Evolutionary conservation across 2,113 vertebrate species (phyloP).

Genomic region (Hepsetus odoe): DNA sequence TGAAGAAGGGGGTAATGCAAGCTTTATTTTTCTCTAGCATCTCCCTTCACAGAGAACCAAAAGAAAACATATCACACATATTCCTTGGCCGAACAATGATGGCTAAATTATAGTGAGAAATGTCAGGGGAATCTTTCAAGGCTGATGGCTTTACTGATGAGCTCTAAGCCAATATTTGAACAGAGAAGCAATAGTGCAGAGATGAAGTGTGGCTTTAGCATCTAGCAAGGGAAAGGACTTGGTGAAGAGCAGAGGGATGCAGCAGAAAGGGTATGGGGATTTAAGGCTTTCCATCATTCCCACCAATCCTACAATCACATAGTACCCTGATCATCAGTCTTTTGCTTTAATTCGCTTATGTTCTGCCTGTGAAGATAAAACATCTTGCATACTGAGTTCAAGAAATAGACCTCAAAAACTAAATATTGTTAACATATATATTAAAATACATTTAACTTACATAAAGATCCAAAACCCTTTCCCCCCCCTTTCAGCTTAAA

Average conservation of each 20-base stretch:
- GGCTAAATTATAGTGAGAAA: conserved; percentile 37
- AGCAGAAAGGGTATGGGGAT: conserved; percentile 17
- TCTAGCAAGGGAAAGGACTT: not conserved
- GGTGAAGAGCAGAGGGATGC: conserved; percentile 21
- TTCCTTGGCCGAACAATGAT: conserved; percentile 26
- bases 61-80: not conserved
- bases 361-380: not conserved
- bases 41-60: not conserved
- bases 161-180: conserved; percentile 44
- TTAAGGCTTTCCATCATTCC: not conserved
- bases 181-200: not conserved
- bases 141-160: conserved; percentile 41
- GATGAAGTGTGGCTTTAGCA: conserved; percentile 16
- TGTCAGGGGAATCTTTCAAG: conserved; percentile 47
- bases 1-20: conserved; percentile 9
- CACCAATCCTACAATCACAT: not conserved
- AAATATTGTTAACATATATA: no score
- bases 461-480: no score
- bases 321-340: not conserved
- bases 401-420: no score
- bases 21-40: conserved; percentile 29
- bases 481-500: no score
- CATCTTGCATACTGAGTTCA: no score
- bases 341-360: not conserved
- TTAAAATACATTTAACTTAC: no score